Base-by-base conservation (phyloP, 2,797 vertebrate species). In the Acanthiza pusilla region DNA sequence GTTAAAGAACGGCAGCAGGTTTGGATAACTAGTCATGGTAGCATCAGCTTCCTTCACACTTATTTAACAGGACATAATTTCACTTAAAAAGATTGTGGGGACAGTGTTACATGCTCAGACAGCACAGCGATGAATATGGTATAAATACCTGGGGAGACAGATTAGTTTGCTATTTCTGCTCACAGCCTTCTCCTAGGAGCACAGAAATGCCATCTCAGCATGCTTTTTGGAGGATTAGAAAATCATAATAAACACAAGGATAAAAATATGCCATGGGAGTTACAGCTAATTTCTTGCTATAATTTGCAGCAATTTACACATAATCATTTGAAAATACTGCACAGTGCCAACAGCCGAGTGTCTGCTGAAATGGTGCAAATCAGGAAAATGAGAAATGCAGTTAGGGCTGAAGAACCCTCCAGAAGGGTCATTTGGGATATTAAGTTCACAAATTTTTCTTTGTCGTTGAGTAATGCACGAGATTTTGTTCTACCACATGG, bases 261-360 rank as follows among this genome's bases (percentile, higher is more conserved):
- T 87, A 94, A 89, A 96, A 94, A 93, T 72, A 94, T 88, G 77
- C 78, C 75, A 68, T 42, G 88, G 93, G 94, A 87, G 68, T 80
- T 92, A 77, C 84, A 96, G 85, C 57, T 96, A 95, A 96, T 94
- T 95, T 94, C 81, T 85, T 92, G 78, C 87, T 91, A 65, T 93
- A 92, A 94, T 96, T 96, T 77, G n/a, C 78, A 92, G 91, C 86
- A 92, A 95, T 97, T 96, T 96, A 81, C 86, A 93, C 78, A 75
- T 92, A 80, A 93, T 93, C 75, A 80, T 91, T 93, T 96, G 84
- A 91, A 96, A 95, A 88, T 92, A 62, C 50, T 85, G 54, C 90
- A 84, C n/a, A 26, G 74, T 63, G 77, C 45, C 55, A 94, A 20
- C 76, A 91, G 76, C 88, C 9, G 1, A 80, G 47, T 34, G 73